Evolutionary conservation across 2,797 vertebrate species (phyloP), one percentile per base, ranked within the genome.

Genomic region (Oreortyx pictus): DNA sequence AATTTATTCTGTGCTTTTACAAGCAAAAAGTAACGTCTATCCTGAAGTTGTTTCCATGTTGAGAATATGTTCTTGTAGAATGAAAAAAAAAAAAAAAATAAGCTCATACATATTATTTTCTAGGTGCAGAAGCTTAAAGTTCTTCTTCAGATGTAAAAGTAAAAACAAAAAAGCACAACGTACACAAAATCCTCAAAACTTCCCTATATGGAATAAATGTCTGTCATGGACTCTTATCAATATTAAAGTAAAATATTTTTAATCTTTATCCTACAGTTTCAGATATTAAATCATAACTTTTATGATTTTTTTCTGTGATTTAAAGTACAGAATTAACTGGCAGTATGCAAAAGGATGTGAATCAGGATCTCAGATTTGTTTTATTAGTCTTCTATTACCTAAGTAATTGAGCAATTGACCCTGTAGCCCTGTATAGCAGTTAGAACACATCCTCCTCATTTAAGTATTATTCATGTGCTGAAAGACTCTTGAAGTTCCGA

Each of bases 1-100:
- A 89, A 64, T 56, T 86, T 84, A 79, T 54, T 88, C 78, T 50
- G 57, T 39, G 47, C 27, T 86, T 90, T 88, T 92, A 91, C 29
- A 84, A 77, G 77, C 19, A 91, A 71, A n/a, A 46, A 71, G 43
- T 60, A 50, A 82, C 66, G 84, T 84, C 86, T 6, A 57, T 59
- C 23, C 83, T 15, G 6, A 44, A 82, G 29, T 10, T 57, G 14
- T 54, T 86, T 82, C 52, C 44, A 31, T 7, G 6, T 65, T 87
- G 33, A 87, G 22, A 27, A 71, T 57, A 70, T 43, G 29, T 11
- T 41, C 22, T 15, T 86, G 19, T 44, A 62, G 52, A 18, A 82
- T 4, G 35, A 37, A 37, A 17, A 41, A 29, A 12, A 27, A 61
- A 33, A 60, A 39, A 29, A 19, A 41, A 41, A 8, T 2, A 41